Conservation (phyloP, 2,797 vertebrate species). For the Psittacula echo region DNA sequence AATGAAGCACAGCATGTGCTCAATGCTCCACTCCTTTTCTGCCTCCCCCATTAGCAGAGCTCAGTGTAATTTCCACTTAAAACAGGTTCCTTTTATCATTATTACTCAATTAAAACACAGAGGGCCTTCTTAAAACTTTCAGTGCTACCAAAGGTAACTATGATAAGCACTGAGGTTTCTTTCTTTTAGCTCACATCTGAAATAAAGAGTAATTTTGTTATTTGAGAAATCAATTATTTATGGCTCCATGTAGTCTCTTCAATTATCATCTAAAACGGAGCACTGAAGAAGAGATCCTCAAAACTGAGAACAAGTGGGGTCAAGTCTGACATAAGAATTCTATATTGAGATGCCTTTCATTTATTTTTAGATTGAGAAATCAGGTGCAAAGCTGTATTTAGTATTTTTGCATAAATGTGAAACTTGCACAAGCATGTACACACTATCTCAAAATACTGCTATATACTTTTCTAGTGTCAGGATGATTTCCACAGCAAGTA, state of each 20-base stretch:
- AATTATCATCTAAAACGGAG: background rate
- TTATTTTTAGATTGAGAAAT: background rate
- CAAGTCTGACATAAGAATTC: background rate
- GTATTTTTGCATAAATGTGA: background rate
- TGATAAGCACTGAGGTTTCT: background rate
- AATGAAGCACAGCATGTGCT: conserved; percentile 62
- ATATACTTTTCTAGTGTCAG: background rate
- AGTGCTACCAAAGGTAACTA: background rate
- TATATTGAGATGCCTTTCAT: background rate
- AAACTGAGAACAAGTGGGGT: background rate
- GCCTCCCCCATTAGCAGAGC: conserved; percentile 8
- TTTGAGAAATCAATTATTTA: background rate
- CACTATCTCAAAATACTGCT: background rate
- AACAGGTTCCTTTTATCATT: conserved; percentile 35
- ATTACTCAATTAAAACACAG: conserved; percentile 31
- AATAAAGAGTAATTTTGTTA: background rate
- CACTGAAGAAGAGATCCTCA: background rate
- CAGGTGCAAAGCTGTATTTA: background rate
- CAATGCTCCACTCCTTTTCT: conserved; percentile 29
- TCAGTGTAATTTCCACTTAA: conserved; percentile 57
- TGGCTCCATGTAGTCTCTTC: background rate
- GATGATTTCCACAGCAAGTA: background rate
- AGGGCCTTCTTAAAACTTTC: background rate
- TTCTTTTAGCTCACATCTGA: background rate
- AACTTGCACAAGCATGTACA: background rate